Evolutionary conservation across 2,797 vertebrate genomes (phyloP).

Genomic region (Percopsis omiscomaycus): DNA sequence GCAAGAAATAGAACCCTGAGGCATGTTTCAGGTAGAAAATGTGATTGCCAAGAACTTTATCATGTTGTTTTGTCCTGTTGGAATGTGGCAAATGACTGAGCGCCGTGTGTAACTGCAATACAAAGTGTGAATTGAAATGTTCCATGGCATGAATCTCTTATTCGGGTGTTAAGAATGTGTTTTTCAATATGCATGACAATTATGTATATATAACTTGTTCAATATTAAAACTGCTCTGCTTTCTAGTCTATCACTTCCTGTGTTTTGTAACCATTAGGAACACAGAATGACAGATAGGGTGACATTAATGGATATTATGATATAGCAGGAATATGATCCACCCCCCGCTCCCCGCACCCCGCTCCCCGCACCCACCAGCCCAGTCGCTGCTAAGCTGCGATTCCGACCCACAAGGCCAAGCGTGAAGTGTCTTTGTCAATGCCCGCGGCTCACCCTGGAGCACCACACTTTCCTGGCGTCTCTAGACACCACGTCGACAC

Average conservation of each 20-base stretch:
- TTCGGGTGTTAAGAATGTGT: background rate
- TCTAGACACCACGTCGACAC: constrained; percentile 27
- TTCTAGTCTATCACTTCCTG: background rate
- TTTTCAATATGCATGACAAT: no score
- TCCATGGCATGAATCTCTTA: background rate
- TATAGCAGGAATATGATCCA: constrained; percentile 21
- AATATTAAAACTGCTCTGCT: background rate
- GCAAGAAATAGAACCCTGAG: background rate
- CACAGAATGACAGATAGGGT: constrained; percentile 15
- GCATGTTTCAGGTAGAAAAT: background rate
- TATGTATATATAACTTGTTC: no score
- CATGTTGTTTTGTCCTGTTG: no score
- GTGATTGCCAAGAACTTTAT: background rate
- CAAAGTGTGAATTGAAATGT: background rate
- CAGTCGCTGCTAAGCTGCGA: constrained; percentile 24
- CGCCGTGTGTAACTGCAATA: no score
- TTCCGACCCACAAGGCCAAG: constrained; percentile 35
- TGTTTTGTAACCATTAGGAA: constrained; percentile 18
- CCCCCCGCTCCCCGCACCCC: constrained; percentile 5
- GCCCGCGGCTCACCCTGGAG: constrained; percentile 27
- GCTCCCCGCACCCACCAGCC: background rate
- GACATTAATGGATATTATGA: constrained; percentile 34
- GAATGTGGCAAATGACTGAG: no score
- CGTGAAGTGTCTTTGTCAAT: constrained; percentile 29
- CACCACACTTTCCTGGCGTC: constrained; percentile 23